Evolutionary conservation across 2,888 invertebrate genomes (phyloP).

Genomic region (Andrena fulva): DNA sequence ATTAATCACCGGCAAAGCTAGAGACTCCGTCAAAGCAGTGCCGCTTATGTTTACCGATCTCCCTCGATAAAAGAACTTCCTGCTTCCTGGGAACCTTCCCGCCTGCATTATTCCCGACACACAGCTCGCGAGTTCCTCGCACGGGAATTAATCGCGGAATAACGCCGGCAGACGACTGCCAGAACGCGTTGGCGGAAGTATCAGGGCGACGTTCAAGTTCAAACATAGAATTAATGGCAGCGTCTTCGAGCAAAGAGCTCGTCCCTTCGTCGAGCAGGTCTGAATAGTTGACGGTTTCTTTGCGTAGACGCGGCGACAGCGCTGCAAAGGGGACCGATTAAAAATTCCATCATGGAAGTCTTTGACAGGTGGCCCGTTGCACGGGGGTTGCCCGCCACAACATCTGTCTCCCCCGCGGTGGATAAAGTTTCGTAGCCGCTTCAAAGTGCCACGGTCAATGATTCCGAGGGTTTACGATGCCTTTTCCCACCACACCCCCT

Average conservation of each 20-base stretch:
- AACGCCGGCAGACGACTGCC: background rate
- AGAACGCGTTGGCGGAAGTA: background rate
- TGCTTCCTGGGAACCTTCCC: conserved; percentile 1
- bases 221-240: conserved; percentile 5
- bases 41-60: background rate
- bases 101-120: background rate
- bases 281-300: conserved; percentile 4
- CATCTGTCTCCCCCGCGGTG: conserved; percentile 76
- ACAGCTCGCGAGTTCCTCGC: background rate
- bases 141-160: conserved; percentile 10
- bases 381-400: conserved; percentile 71
- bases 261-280: background rate
- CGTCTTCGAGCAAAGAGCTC: background rate
- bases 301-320: conserved; percentile 26
- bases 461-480: background rate
- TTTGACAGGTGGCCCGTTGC: conserved; percentile 80
- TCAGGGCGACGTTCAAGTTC: background rate
- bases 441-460: background rate
- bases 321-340: conserved; percentile 71
- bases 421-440: conserved; percentile 67
- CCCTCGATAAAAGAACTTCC: background rate
- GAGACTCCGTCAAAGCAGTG: background rate
- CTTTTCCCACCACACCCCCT: background rate
- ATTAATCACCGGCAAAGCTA: conserved; percentile 1
- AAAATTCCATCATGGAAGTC: conserved; percentile 82